Base-by-base conservation (phyloP, 2,113 vertebrate species). In the Brachyhypopomus gauderio region DNA sequence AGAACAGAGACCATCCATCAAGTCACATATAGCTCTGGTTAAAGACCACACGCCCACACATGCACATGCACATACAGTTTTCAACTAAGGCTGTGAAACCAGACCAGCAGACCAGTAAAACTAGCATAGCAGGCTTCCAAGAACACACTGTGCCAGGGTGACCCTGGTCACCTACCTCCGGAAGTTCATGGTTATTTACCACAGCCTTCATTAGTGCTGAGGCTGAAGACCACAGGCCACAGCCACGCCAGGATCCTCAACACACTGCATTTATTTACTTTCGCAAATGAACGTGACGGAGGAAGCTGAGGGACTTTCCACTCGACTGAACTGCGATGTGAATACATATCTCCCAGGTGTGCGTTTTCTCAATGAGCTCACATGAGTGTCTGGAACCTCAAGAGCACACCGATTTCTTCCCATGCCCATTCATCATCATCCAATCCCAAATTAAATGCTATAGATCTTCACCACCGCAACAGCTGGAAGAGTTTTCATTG, bases 381-480 rank as follows among this genome's bases (percentile, higher is more conserved):
- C 30, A 45, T n/a, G 78, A 88, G 89, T 86, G 85, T 63, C 72
- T 90, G 84, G 84, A 81, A 92, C 90, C 88, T 87, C 88, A 87
- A 64, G 74, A 80, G 87, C 88, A 59, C 70, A 90, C 78, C 63
- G 74, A 85, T 84, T 82, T 71, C 70, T 86, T 77, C 81, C 85
- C 85, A 41, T 71, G 72, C 81, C 84, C 87, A 89, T 88, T 87
- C 87, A 87, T 91, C 90, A 89, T 90, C 87, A 91, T 91, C 88
- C 88, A 84, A 88, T 89, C 84, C 75, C 81, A 86, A 79, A 88
- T 66, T 84, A 90, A 90, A 88, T 87, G 86, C 80, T 87, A 91
- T 91, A 83, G 89, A 90, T 91, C 81, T 79, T 83, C 69, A 87
- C 22, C 72, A 82, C 75, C 83, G 78, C 88, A 86, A 91, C 91